A percentile compares a stretch with the other conserved stretches of the same genome.
Conservation (phyloP, 2,888 invertebrate species). For the Listrodromus nycthemerus region DNA sequence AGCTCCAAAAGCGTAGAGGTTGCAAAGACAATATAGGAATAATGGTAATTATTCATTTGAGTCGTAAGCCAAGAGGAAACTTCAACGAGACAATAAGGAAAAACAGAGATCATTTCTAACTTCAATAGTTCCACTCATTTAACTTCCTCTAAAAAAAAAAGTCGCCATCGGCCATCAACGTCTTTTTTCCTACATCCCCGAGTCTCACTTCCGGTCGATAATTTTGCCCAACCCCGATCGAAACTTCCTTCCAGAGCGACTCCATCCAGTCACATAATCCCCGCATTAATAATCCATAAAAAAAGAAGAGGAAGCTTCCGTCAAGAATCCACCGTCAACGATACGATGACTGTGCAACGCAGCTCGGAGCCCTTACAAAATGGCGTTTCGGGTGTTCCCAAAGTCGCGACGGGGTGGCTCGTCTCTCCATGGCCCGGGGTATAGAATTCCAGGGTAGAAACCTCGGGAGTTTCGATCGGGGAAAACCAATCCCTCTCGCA, state of each 20-base stretch:
- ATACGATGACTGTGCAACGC: conserved; percentile 48
- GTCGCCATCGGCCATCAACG: too few relatives aligned
- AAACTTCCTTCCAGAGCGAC: too few relatives aligned
- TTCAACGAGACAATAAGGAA: neutral
- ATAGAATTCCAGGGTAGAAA: conserved; percentile 34
- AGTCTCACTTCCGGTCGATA: too few relatives aligned
- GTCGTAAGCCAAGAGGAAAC: neutral
- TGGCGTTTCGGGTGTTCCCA: conserved; percentile 76
- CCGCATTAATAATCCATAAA: neutral
- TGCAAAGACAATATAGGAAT: neutral
- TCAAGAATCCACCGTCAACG: conserved; percentile 35
- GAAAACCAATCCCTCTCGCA: conserved; percentile 78
- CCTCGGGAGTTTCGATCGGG: conserved; percentile 75
- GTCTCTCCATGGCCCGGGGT: conserved; percentile 9
- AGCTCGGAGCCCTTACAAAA: conserved; percentile 76
- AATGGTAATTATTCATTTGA: neutral
- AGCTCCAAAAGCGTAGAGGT: neutral
- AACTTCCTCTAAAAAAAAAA: too few relatives aligned
- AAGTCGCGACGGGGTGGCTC: conserved; percentile 61
- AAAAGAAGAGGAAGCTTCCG: neutral
- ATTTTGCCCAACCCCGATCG: too few relatives aligned
- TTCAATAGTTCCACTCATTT: neutral
- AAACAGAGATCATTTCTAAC: neutral
- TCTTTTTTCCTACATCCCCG: too few relatives aligned
- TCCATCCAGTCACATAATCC: too few relatives aligned